phyloP scores from a whole-genome alignment of 1,140 invertebrate species.

The Steinernema feltiae region DNA sequence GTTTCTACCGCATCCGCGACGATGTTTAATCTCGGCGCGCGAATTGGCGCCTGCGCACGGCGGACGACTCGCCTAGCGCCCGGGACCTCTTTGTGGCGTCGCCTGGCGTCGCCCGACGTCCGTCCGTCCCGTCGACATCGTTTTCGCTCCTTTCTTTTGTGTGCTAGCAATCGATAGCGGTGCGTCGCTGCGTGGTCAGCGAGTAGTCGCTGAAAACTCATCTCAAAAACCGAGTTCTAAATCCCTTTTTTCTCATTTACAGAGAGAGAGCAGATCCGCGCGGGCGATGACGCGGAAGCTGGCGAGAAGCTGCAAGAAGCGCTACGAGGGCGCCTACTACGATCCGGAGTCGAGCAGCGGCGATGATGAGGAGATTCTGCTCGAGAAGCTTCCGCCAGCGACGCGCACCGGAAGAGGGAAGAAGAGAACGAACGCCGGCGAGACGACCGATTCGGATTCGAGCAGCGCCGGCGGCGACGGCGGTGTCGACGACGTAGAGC shows the following conservation, averaged over 20 bases:
- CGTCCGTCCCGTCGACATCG: too few relatives aligned
- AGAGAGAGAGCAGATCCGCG: neutral
- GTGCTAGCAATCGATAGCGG: neutral
- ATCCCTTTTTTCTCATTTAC: too few relatives aligned
- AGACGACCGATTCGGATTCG: neutral
- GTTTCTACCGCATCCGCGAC: too few relatives aligned
- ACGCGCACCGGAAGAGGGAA: neutral
- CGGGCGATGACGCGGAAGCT: neutral
- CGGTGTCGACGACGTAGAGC: neutral
- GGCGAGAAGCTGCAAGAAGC: conserved; percentile 12
- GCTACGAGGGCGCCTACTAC: conserved; percentile 7
- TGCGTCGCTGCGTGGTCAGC: neutral
- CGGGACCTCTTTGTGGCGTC: too few relatives aligned
- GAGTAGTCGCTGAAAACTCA: too few relatives aligned
- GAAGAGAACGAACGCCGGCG: neutral
- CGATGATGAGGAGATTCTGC: neutral
- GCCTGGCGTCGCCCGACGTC: too few relatives aligned
- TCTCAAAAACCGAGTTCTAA: too few relatives aligned
- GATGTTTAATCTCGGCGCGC: too few relatives aligned
- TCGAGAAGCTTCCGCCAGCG: neutral
- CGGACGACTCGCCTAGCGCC: too few relatives aligned
- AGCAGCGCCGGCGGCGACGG: too few relatives aligned
- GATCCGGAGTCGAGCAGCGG: neutral
- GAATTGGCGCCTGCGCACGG: too few relatives aligned
- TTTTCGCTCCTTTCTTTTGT: neutral